Base-by-base conservation (phyloP, 2,797 vertebrate genomes). In the Danio choprae region DNA sequence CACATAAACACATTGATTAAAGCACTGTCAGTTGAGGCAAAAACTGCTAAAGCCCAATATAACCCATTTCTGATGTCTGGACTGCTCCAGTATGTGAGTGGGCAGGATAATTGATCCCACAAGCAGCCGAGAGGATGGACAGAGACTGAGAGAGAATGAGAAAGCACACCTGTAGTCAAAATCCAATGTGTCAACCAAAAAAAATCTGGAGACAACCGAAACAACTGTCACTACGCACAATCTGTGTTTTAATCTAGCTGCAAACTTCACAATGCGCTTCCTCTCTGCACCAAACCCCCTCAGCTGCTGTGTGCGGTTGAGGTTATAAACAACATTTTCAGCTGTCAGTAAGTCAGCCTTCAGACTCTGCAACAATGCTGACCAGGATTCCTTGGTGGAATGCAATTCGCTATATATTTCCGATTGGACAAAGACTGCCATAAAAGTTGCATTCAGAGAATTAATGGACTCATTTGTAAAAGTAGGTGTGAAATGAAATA, bases 131-230 rank as follows among this genome's bases (percentile, higher is more conserved):
- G 74, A 56, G 69, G 73, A 67, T 50, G 29, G 68, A 80, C 44
- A 74, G 46, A 75, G 74, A 84, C 51, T 56, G 36, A 78, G n/a
- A 43, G 36, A 84, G 72, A 85, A 79, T 77, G 63, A 77, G 56
- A 82, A 79, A 80, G 48, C 11, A 77, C 60, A 76, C 78, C 71
- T 83, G 55, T 51, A 46, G 16, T 41, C 56, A 29, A 60, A 76
- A 63, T 9, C 56, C 67, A 74, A 76, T 59, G 51, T 64, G 79
- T 63, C 74, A 80, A 50, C 38, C 18, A 51, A 64, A 69, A 64
- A 29, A 11, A 4, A 55, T 59, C 51, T 40, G 46, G 81, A 71
- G 41, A 74, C 53, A 67, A 4, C 29, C 29, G 4, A 51, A 12
- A 4, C 48, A 4, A 16, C 7, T 4, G 20, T 46, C 16, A 63